Evolutionary conservation across 2,888 invertebrate species (phyloP).

Genomic region (Zonitis immaculata): DNA sequence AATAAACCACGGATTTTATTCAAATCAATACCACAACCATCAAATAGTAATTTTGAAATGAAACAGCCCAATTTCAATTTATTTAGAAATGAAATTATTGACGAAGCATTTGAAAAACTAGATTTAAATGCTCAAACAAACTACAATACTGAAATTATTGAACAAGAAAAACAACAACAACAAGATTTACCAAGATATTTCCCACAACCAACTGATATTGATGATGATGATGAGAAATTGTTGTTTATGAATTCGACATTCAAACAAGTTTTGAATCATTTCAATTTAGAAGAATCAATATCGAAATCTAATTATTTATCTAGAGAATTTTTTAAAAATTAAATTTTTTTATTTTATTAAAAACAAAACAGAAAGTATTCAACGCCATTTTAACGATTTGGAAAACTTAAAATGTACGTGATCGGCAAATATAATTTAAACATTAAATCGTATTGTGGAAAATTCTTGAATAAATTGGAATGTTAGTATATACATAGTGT

Average conservation of each 20-base stretch:
- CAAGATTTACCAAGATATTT: background rate
- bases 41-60: background rate
- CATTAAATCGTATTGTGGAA: conserved; percentile 27
- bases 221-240: background rate
- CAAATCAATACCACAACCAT: conserved; percentile 10
- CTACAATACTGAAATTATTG: background rate
- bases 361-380: too few species aligned
- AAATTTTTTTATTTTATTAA: too few species aligned
- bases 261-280: conserved; percentile 7
- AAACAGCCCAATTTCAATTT: background rate
- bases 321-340: conserved; percentile 37
- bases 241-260: background rate
- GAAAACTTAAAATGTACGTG: conserved; percentile 7
- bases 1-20: conserved; percentile 22
- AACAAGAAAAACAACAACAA: background rate
- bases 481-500: too few species aligned
- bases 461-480: conserved; percentile 8
- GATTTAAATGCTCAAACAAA: background rate
- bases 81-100: background rate
- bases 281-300: conserved; percentile 24
- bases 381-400: background rate
- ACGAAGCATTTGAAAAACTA: background rate
- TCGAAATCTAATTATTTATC: conserved; percentile 35
- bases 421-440: conserved; percentile 21
- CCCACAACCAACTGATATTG: too few species aligned